Percentiles rank a stretch among this genome's conserved stretches.
Conservation (phyloP, 2,888 invertebrate genomes). For the Agrypnus murinus region DNA sequence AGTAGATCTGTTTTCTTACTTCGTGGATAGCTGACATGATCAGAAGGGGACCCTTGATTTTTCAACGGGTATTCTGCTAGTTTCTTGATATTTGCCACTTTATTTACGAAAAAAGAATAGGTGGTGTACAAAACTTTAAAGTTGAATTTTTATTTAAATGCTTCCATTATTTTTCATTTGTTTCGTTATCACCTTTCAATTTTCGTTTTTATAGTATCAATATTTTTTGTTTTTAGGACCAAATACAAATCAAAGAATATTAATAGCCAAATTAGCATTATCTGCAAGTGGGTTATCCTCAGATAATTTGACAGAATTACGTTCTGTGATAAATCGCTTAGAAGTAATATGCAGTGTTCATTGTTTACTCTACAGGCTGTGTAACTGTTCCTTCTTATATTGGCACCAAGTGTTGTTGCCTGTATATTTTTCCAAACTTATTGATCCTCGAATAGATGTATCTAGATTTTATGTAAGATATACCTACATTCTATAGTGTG, state of each 20-base stretch:
- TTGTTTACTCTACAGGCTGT: conserved; percentile 75
- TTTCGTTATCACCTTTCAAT: too few relatives aligned
- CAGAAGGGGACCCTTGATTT: too few relatives aligned
- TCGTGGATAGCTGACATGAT: too few relatives aligned
- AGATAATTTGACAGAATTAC: conserved; percentile 78
- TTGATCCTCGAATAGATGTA: conserved; percentile 79
- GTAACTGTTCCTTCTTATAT: conserved; percentile 85
- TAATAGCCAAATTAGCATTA: conserved; percentile 68
- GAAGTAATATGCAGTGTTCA: conserved; percentile 78
- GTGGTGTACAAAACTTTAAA: too few relatives aligned
- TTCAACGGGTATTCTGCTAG: too few relatives aligned
- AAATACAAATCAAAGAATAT: conserved; percentile 65
- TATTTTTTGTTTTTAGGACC: conserved; percentile 69
- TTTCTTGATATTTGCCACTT: too few relatives aligned
- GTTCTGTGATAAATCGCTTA: conserved; percentile 78
- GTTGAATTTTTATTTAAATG: too few relatives aligned
- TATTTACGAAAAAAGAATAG: too few relatives aligned
- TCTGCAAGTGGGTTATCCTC: conserved; percentile 76
- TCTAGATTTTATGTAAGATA: conserved; percentile 75
- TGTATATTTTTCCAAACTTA: conserved; percentile 84
- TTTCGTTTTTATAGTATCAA: too few relatives aligned
- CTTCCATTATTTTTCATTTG: too few relatives aligned
- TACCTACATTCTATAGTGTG: too few relatives aligned
- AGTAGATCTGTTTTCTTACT: too few relatives aligned
- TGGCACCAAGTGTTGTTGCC: conserved; percentile 88